Evolutionary conservation across 2,888 invertebrate species (phyloP).

Genomic region (Cheilosia pagana): DNA sequence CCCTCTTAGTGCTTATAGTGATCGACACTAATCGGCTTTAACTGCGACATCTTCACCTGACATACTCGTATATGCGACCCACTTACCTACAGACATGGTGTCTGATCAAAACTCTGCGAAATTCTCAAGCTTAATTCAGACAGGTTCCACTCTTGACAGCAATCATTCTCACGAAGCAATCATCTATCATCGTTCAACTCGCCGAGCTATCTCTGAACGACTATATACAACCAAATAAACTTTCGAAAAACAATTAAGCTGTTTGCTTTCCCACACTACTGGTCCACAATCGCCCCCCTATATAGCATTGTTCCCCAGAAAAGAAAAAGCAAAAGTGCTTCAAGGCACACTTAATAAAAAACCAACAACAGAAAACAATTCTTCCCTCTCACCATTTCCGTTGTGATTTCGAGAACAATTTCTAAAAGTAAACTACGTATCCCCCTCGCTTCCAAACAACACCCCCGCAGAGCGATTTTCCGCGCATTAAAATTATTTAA

Average conservation of each 20-base stretch:
- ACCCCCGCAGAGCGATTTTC: conserved; percentile 61
- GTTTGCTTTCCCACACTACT: conserved; percentile 68
- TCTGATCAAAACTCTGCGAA: too few species aligned
- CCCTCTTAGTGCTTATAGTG: too few species aligned
- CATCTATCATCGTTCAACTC: conserved; percentile 15
- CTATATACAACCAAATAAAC: conserved; percentile 27
- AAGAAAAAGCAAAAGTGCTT: conserved; percentile 55
- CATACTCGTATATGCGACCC: too few species aligned
- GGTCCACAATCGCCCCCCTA: conserved; percentile 41
- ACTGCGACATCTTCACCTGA: too few species aligned
- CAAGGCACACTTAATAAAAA: conserved; percentile 66
- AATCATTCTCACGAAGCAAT: conserved; percentile 6
- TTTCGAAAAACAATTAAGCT: conserved; percentile 68
- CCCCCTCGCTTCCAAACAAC: conserved; percentile 2
- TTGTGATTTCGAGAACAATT: conserved; percentile 37
- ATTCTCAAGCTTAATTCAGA: too few species aligned
- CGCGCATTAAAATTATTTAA: conserved; percentile 58
- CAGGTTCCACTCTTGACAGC: too few species aligned
- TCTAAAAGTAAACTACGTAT: conserved; percentile 53
- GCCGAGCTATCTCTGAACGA: background rate
- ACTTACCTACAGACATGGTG: too few species aligned
- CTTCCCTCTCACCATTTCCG: conserved; percentile 53
- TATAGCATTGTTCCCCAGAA: conserved; percentile 3
- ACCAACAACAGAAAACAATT: background rate
- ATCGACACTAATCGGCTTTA: too few species aligned